A percentile compares a stretch with the other conserved stretches of the same genome.
Evolutionary conservation across 2,888 invertebrate genomes (phyloP).

Genomic region (Xanthostigma xanthostigma): DNA sequence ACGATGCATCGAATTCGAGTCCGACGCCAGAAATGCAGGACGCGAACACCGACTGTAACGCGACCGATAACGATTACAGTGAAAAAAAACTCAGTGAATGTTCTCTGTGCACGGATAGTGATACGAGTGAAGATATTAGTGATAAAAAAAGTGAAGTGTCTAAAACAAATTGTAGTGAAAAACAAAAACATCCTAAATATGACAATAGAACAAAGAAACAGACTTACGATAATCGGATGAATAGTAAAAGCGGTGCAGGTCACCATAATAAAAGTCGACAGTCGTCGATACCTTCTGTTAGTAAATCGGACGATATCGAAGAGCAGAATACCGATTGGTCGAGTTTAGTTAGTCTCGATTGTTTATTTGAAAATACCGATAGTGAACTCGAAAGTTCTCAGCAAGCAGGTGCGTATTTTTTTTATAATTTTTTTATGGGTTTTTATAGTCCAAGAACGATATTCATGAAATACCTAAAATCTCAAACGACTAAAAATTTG

Average conservation of each 20-base stretch:
- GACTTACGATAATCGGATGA: too few species aligned
- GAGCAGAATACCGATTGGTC: constrained; percentile 19
- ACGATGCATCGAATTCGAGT: constrained; percentile 43
- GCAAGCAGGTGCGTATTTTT: too few species aligned
- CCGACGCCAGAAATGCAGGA: constrained; percentile 40
- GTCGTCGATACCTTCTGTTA: too few species aligned
- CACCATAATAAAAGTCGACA: too few species aligned
- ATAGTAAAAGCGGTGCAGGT: too few species aligned
- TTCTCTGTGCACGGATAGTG: constrained; percentile 24
- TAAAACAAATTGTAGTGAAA: background rate
- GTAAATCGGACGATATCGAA: background rate
- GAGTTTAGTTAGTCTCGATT: constrained; percentile 45
- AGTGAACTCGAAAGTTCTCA: constrained; percentile 17
- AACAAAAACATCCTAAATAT: background rate
- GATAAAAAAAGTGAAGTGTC: constrained; percentile 9
- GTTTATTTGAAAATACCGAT: constrained; percentile 39
- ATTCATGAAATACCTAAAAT: too few species aligned
- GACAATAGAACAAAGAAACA: too few species aligned
- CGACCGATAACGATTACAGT: constrained; percentile 25
- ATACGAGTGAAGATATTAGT: constrained; percentile 22
- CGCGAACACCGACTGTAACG: constrained; percentile 23
- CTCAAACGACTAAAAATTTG: too few species aligned
- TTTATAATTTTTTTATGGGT: too few species aligned
- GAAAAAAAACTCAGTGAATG: constrained; percentile 25
- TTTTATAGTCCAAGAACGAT: too few species aligned